Base-by-base conservation (phyloP, 1,140 invertebrate genomes). In the Drosophila hydei region DNA sequence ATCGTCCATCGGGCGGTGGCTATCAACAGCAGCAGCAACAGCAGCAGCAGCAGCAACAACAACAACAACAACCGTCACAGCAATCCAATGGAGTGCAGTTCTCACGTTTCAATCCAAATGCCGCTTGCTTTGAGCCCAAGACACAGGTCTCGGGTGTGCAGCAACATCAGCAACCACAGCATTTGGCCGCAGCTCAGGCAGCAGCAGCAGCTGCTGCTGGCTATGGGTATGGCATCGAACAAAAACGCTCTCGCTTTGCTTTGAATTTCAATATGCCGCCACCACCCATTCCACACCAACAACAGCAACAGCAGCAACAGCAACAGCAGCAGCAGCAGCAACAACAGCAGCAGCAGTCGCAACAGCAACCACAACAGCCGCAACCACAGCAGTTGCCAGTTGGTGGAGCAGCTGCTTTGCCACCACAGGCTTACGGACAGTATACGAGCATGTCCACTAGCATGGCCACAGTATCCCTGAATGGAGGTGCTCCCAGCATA, bases 241-340 rank as follows among this genome's bases (percentile, higher is more conserved):
- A 88, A 65, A 88, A 88, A 45, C 83, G 83, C 0, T 88, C 83
- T 0, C 84, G 83, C 4, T 88, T 88, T 47, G 75, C 78, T 16
- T 59, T 88, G 69, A 88, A 84, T 52, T 84, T 89, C 36, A 81
- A 88, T 36, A 87, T 87, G 81, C 81, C 78, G 47, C 77, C 80
- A 47, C 80, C 69, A 62, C 70, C 77, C 14, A 50, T 84, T 64
- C 47, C 73, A 18, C 56, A 52, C 1, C 73, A 42, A 8, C 60
- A 33, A n/a, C 72, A 40, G n/a, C 58, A 47, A 43, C 77, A 51
- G 42, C 77, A 56, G 11, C 59, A 52, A 4, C 59, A 30, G 1
- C 58, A 60, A 0, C 50, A 33, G 5, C 51, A 40, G 4, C 52
- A 52, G 4, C 50, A 52, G 27, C 27, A 65, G 6, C 27, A 60